Evolutionary conservation across 2,797 vertebrate genomes (phyloP).

Genomic region (Thalassophryne amazonica): DNA sequence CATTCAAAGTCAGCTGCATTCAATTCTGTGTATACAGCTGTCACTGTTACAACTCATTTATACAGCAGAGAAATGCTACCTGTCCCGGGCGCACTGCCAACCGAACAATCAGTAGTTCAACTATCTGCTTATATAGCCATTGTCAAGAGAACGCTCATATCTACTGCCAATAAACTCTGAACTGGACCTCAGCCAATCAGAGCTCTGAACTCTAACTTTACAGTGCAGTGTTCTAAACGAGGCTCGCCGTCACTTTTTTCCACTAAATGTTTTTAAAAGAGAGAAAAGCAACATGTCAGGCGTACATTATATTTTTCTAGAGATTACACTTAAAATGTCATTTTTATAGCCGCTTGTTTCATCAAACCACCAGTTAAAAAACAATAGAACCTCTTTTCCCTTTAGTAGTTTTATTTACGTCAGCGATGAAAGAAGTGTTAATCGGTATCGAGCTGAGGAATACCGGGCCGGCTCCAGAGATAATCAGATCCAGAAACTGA

Average conservation of each 20-base stretch:
- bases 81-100: slow-evolving; percentile 34
- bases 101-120: slow-evolving; percentile 36
- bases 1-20: slow-evolving; percentile 32
- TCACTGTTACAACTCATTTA: slow-evolving; percentile 35
- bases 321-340: background rate
- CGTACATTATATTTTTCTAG: background rate
- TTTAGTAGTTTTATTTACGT: too few relatives aligned
- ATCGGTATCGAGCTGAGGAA: background rate
- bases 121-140: slow-evolving; percentile 56
- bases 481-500: slow-evolving; percentile 29
- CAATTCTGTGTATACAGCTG: slow-evolving; percentile 59
- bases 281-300: background rate
- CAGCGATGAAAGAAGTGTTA: background rate
- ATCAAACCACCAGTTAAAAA: background rate
- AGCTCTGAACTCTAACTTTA: background rate
- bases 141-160: slow-evolving; percentile 23
- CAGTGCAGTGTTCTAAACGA: background rate
- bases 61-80: slow-evolving; percentile 37
- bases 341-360: background rate
- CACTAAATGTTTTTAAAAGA: background rate
- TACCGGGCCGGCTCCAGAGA: background rate
- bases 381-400: background rate
- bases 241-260: background rate
- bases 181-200: slow-evolving; percentile 2
- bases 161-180: slow-evolving; percentile 10